Base-by-base conservation (phyloP, 2,797 vertebrate species). In the Darevskia mixta region DNA sequence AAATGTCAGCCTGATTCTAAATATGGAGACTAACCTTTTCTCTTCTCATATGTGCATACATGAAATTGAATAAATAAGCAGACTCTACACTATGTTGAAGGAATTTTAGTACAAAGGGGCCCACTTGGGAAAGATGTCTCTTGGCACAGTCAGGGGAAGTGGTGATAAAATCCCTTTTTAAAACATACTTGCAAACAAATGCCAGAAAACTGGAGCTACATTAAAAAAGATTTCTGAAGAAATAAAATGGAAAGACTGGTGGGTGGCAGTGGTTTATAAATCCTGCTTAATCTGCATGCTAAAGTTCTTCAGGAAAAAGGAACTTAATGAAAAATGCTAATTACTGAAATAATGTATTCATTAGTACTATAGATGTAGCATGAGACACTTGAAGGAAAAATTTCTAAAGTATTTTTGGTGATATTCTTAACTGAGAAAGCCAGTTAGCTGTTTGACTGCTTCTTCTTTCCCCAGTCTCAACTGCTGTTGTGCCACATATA, bases 111-210 rank as follows among this genome's bases (percentile, higher is more conserved):
- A 72, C 61, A 82, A 75, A 87, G 82, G 81, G 87, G 78, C 87
- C 66, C 82, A 67, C n/a, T 27, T n/a, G 88, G 78, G 86, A 85
- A 72, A 91, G 72, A 89, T 29, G 58, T 32, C 72, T 82, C 72
- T 67, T 90, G 90, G 85, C 82, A 89, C 35, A 43, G 49, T 66
- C 72, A 85, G 29, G 85, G 76, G 79, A 87, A 89, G 75, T 79
- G 27, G 79, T 58, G 90, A 91, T 87, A 87, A 89, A 89, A 87
- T 64, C 67, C 82, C 41, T 71, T 49, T 87, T 78, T 15, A 64
- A 91, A 85, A 73, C 25, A 73, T 77, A 72, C 49, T 73, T 89
- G 27, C 32, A 82, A 91, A 82, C 49, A 78, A 85, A 79, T 82
- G 27, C 72, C 82, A 82, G 78, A 87, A 58, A 43, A 79, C 25